phyloP scores from a whole-genome alignment of 2,888 invertebrate genomes.

The Macroteleia sp. region DNA sequence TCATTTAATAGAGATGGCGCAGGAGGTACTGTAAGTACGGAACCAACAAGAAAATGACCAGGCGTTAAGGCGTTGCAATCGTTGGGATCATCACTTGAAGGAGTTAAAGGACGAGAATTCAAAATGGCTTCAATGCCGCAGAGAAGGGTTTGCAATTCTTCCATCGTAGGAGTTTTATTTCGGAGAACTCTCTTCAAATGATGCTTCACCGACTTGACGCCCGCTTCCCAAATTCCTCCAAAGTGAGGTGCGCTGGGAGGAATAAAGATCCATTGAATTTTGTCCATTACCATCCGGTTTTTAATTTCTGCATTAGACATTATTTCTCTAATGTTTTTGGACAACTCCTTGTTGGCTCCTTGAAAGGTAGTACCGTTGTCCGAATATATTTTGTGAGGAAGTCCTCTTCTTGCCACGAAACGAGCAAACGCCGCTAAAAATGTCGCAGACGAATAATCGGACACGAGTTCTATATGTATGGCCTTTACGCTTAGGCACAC shows the following conservation, averaged over 20 bases:
- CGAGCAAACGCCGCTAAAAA: background rate
- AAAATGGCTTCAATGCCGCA: too few relatives aligned
- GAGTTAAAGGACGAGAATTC: background rate
- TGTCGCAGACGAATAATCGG: background rate
- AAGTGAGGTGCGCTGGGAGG: background rate
- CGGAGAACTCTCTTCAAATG: background rate
- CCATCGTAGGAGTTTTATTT: too few relatives aligned
- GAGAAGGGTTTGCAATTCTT: too few relatives aligned
- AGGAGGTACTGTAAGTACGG: background rate
- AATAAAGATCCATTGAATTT: background rate
- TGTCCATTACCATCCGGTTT: too few relatives aligned
- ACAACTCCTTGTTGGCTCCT: background rate
- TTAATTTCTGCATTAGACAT: too few relatives aligned
- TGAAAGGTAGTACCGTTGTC: slow-evolving; percentile 3
- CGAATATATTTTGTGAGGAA: background rate
- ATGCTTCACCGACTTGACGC: background rate
- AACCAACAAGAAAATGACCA: too few relatives aligned
- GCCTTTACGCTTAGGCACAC: too few relatives aligned
- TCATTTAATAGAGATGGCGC: background rate
- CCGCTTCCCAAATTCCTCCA: background rate
- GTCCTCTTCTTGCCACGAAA: background rate
- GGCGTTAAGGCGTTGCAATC: too few relatives aligned
- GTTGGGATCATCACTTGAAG: too few relatives aligned
- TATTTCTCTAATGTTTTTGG: too few relatives aligned
- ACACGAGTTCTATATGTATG: background rate